Percentiles rank a stretch among this genome's conserved stretches.
Conservation (phyloP, 2,113 vertebrate species). For the Ibidorhyncha struthersii region DNA sequence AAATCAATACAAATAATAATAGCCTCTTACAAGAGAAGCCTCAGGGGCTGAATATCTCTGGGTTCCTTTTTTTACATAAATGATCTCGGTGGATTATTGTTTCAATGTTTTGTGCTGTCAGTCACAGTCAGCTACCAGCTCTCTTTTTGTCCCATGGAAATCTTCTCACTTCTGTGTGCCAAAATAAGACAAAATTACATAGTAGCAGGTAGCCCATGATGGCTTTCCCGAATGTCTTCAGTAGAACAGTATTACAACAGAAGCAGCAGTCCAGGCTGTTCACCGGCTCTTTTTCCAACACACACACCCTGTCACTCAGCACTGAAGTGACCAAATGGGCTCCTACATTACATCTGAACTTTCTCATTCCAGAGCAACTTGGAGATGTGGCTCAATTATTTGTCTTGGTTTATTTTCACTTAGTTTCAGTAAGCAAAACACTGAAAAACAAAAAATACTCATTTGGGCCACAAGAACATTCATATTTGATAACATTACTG, state of each 20-base stretch:
- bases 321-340: neutral
- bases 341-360: neutral
- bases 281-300: neutral
- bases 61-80: constrained; percentile 41
- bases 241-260: neutral
- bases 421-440: neutral
- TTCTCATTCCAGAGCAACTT: neutral
- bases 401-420: neutral
- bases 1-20: constrained; percentile 78
- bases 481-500: neutral
- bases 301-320: neutral
- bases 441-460: neutral
- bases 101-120: constrained; percentile 45
- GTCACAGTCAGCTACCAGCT: constrained; percentile 22
- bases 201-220: neutral
- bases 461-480: neutral
- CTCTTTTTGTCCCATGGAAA: neutral
- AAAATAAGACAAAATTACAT: constrained; percentile 40
- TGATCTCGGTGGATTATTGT: constrained; percentile 17
- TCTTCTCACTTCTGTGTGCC: constrained; percentile 9
- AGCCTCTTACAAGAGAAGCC: constrained; percentile 63
- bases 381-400: neutral
- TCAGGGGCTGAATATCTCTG: constrained; percentile 24
- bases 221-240: constrained; percentile 8
- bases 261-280: neutral